Conservation (phyloP, 2,888 invertebrate genomes). For the Phengaris alcon region DNA sequence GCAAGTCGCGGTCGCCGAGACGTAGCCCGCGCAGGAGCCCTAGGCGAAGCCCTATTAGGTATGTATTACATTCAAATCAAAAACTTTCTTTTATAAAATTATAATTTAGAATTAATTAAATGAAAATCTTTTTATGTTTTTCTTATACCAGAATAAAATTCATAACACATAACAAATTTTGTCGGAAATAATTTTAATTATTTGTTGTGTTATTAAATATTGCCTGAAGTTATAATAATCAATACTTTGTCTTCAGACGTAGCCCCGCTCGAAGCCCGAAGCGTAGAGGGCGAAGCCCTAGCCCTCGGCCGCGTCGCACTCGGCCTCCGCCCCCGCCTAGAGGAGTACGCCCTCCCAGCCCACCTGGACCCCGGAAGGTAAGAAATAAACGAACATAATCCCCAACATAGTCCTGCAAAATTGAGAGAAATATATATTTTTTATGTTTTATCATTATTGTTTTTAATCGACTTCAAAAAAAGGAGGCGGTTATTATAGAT, state of each 20-base stretch:
- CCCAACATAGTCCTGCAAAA: too few species aligned
- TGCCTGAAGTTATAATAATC: background rate
- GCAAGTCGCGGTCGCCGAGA: slow-evolving; percentile 43
- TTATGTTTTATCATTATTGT: too few species aligned
- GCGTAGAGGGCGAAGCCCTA: slow-evolving; percentile 38
- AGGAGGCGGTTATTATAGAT: too few species aligned
- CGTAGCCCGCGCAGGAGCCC: slow-evolving; percentile 54
- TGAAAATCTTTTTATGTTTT: too few species aligned
- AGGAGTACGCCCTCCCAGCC: slow-evolving; percentile 52
- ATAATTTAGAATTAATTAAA: too few species aligned
- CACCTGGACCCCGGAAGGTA: slow-evolving; percentile 60
- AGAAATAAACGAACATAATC: background rate
- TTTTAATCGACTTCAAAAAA: too few species aligned
- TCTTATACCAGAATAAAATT: too few species aligned
- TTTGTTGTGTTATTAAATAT: too few species aligned
- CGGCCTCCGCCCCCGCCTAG: slow-evolving; percentile 48
- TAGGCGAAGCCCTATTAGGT: slow-evolving; percentile 57
- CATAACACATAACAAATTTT: too few species aligned
- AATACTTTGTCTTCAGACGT: slow-evolving; percentile 32
- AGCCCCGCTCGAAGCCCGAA: slow-evolving; percentile 39
- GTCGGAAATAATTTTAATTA: too few species aligned
- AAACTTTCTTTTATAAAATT: too few species aligned
- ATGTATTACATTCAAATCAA: background rate
- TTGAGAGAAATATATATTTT: too few species aligned
- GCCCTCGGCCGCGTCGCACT: slow-evolving; percentile 38